Conservation (phyloP, 2,888 invertebrate genomes). For the Drosophila kambysellisi region DNA sequence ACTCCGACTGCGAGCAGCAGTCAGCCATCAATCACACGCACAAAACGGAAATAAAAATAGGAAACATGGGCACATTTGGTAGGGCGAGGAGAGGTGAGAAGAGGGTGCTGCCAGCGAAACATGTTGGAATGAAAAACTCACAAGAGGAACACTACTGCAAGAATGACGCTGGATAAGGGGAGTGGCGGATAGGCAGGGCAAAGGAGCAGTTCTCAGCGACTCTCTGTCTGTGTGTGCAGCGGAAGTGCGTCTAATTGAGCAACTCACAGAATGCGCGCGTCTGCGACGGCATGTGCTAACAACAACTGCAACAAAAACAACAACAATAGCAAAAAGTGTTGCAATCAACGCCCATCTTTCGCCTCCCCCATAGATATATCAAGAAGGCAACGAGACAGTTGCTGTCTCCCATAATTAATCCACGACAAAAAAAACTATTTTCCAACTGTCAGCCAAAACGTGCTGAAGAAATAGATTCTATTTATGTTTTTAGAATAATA, state of each 20-base stretch:
- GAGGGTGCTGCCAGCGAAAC: constrained; percentile 10
- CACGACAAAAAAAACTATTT: constrained; percentile 9
- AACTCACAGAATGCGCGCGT: constrained; percentile 69
- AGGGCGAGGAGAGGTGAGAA: neutral
- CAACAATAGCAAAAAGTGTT: constrained; percentile 8
- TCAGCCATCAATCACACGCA: constrained; percentile 74
- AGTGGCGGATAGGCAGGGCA: neutral
- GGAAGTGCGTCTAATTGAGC: constrained; percentile 80
- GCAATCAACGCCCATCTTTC: constrained; percentile 13
- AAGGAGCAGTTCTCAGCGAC: constrained; percentile 2
- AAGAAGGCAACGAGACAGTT: constrained; percentile 29
- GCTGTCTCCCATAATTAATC: constrained; percentile 37
- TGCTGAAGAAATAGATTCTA: constrained; percentile 34
- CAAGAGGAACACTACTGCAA: neutral
- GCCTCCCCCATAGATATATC: constrained; percentile 3
- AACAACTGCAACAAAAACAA: constrained; percentile 25
- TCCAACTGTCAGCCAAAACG: constrained; percentile 65
- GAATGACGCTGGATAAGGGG: neutral
- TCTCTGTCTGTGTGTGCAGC: constrained; percentile 44
- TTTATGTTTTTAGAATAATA: neutral
- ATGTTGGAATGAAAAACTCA: constrained; percentile 12
- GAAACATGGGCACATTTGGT: constrained; percentile 45
- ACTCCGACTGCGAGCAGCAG: constrained; percentile 52
- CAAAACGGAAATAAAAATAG: constrained; percentile 76
- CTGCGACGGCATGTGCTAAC: constrained; percentile 56